These are phyloP conservation scores for Pandemis heparana DNA, from an alignment of 2,888 invertebrate species.

Conservation along the genomic window DNA sequence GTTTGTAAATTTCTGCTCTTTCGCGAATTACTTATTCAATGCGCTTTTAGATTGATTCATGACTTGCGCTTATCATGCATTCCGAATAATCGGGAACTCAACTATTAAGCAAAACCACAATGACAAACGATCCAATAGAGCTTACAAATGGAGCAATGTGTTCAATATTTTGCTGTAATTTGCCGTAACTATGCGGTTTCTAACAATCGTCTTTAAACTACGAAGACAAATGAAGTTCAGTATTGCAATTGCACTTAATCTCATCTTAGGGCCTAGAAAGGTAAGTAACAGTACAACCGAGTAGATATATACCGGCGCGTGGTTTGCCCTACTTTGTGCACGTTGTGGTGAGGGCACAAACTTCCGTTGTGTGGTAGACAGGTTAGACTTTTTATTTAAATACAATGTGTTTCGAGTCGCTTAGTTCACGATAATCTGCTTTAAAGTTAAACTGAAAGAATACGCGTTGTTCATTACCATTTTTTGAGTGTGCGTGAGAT, in stretches of 20 bases:
- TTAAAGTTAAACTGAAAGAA: too few species aligned
- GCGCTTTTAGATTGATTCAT: too few species aligned
- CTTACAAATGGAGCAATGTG: background rate
- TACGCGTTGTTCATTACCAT: too few species aligned
- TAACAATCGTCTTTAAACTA: slow-evolving; percentile 19
- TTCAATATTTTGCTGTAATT: background rate
- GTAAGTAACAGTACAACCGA: slow-evolving; percentile 67
- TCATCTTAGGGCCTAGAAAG: slow-evolving; percentile 68
- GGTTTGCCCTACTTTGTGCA: slow-evolving; percentile 68
- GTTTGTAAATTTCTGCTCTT: too few species aligned
- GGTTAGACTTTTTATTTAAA: slow-evolving; percentile 46
- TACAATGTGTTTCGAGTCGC: slow-evolving; percentile 29
- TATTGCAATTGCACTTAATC: slow-evolving; percentile 51
- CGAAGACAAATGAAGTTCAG: slow-evolving; percentile 40
- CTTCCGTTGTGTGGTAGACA: slow-evolving; percentile 64
- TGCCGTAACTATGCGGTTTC: slow-evolving; percentile 18
- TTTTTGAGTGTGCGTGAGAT: too few species aligned
- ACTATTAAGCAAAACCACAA: background rate
- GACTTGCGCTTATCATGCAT: background rate
- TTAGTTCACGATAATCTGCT: slow-evolving; percentile 4
- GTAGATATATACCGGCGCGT: slow-evolving; percentile 49
- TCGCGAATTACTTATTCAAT: too few species aligned
- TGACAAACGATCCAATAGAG: background rate
- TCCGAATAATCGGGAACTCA: background rate
- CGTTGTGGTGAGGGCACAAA: slow-evolving; percentile 52